Conservation (phyloP, 2,113 vertebrate species). For the Oophaga pumilio region DNA sequence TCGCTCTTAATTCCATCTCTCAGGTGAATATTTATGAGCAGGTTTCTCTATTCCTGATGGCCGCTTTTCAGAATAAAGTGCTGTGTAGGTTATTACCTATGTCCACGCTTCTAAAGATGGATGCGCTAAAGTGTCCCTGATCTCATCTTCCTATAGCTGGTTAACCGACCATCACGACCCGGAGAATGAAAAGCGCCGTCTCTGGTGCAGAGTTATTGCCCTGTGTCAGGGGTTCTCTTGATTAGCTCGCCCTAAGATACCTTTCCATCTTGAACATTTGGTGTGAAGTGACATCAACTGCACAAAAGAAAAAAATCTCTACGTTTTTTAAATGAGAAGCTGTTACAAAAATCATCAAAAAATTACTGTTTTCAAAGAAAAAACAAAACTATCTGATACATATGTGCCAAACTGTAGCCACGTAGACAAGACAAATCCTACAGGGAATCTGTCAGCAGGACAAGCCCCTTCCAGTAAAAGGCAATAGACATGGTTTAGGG, state of each 20-base stretch:
- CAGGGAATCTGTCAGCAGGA: not conserved
- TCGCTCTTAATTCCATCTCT: slow-evolving; percentile 15
- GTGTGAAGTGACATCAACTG: not conserved
- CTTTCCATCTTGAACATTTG: not conserved
- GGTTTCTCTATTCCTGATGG: not conserved
- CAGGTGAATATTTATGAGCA: slow-evolving; percentile 46
- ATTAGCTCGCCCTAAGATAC: slow-evolving; percentile 38
- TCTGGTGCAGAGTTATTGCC: slow-evolving; percentile 12
- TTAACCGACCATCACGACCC: not conserved
- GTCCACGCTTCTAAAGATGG: slow-evolving; percentile 18
- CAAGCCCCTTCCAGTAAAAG: no score
- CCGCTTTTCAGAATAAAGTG: slow-evolving; percentile 13
- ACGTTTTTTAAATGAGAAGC: not conserved
- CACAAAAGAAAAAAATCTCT: not conserved
- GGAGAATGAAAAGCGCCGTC: slow-evolving; percentile 2
- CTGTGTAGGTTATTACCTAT: slow-evolving; percentile 27
- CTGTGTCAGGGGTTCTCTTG: slow-evolving; percentile 5
- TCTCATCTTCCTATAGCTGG: slow-evolving; percentile 39
- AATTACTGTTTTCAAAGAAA: not conserved
- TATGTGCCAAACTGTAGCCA: not conserved
- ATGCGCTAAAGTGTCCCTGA: slow-evolving; percentile 1
- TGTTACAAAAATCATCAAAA: not conserved
- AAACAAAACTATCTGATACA: not conserved
- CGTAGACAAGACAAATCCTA: not conserved
- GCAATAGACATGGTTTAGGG: no score